Evolutionary conservation across 53 echinoderm and acorn worm genomes (phyloP), one percentile per base, ranked within the genome.

Genomic region (Pentamera pediparva): DNA sequence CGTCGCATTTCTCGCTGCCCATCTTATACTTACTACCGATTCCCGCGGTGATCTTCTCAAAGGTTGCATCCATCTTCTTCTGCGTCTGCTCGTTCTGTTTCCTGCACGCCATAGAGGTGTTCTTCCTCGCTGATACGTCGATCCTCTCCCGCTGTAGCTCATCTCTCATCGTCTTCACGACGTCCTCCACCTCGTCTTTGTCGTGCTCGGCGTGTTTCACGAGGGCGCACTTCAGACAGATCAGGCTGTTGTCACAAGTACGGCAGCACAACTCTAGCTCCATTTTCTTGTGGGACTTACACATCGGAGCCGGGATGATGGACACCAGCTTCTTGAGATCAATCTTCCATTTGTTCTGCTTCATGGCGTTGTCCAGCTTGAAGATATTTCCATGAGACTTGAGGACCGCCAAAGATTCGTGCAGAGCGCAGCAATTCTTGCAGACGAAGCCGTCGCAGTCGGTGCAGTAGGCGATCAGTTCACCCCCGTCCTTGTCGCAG

Each of bases 371-470:
- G 43, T 67, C 67, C 25, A 67, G 39, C 29, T 67, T 67, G 47
- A 67, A 67, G 39, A 67, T 67, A 45, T 67, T 67, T 6, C 15
- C 45, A 18, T 67, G 67, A 25, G 67, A 26, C 21, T 43, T 67
- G 41, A 67, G 30, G 15, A 67, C 43, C 1, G 26, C 67, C 20
- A 67, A 21, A 11, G 25, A 43, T 41, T 41, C 67, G 29, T 67
- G 67, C 20, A 67, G 39, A 30, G 40, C 45, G 67, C 67, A 67
- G 45, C 67, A 67, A 41, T 67, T 67, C 40, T 18, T 3, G 30
- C 67, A 67, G 30, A 67, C 67, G 67, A 67, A 67, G 15, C 67
- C 67, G 9, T 67, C 67, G 40, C 67, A 67, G 25, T 67, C 45
- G 12, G 39, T 67, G 27, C 67, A 67, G 29, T 27, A 67, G 20